Percentiles rank a stretch among this genome's conserved stretches.
phyloP scores from a whole-genome alignment of 2,113 vertebrate genomes.

The Lasiurus borealis region DNA sequence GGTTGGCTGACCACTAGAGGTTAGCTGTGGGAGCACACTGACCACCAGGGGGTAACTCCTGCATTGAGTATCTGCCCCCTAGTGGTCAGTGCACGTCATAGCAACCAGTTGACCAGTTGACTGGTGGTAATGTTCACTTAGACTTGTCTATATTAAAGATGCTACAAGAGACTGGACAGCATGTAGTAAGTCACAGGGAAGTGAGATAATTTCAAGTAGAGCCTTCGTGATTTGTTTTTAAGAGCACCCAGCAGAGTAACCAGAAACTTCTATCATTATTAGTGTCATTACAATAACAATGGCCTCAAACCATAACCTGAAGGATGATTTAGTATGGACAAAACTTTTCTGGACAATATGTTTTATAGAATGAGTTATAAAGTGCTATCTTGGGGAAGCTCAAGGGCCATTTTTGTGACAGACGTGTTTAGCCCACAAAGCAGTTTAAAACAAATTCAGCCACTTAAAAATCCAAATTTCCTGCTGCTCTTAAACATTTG shows the following conservation, averaged over 20 bases:
- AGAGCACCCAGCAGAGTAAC: background rate
- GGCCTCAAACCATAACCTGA: background rate
- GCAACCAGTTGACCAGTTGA: too few species aligned
- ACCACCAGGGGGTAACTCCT: too few species aligned
- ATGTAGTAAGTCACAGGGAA: background rate
- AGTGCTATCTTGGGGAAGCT: conserved; percentile 13
- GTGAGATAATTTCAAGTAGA: background rate
- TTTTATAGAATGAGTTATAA: conserved; percentile 23
- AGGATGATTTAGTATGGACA: background rate
- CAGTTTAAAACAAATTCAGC: conserved; percentile 27
- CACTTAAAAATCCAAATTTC: background rate
- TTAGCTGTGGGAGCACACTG: too few species aligned
- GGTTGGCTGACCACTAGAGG: too few species aligned
- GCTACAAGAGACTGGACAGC: background rate
- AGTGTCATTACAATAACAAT: background rate
- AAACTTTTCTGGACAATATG: background rate
- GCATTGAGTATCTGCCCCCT: too few species aligned
- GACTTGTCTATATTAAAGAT: too few species aligned
- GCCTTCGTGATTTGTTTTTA: background rate
- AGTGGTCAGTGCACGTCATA: too few species aligned
- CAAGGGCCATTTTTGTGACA: background rate
- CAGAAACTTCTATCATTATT: background rate
- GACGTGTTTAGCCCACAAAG: background rate
- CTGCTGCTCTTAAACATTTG: background rate
- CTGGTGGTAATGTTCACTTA: too few species aligned